A percentile compares a stretch with the other conserved stretches of the same genome.
These are phyloP conservation scores for Erebia ligea DNA, from an alignment of 2,888 invertebrate species.

Conservation along the genomic window DNA sequence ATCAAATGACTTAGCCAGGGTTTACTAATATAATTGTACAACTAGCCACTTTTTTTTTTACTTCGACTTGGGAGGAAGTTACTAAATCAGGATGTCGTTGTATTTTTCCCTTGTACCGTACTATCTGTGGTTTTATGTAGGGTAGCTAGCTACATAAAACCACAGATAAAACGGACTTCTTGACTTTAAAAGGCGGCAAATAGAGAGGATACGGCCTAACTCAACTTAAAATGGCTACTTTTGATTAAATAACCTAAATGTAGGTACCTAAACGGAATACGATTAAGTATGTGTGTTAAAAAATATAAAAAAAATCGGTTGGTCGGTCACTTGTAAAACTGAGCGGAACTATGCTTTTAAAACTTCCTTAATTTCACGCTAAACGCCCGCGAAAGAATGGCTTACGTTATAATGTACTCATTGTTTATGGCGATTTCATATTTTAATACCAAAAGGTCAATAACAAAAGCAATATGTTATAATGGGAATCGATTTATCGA, in stretches of 20 bases:
- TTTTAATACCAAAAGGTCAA: conserved; percentile 14
- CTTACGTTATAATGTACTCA: conserved; percentile 23
- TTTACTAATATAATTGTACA: too few species aligned
- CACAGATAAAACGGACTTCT: not conserved
- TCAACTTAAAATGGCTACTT: too few species aligned
- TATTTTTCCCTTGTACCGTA: not conserved
- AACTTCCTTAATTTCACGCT: conserved; percentile 37
- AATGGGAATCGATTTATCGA: conserved; percentile 1
- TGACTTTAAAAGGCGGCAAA: too few species aligned
- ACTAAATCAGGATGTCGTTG: too few species aligned
- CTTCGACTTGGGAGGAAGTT: too few species aligned
- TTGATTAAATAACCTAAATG: too few species aligned
- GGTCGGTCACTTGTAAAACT: conserved; percentile 10
- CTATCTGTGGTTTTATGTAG: too few species aligned
- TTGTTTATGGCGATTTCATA: conserved; percentile 16
- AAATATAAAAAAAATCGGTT: not conserved
- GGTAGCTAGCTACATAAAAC: not conserved
- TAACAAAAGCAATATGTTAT: conserved; percentile 5
- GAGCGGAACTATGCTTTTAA: conserved; percentile 33
- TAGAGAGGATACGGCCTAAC: too few species aligned
- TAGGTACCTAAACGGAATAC: not conserved
- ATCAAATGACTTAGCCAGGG: too few species aligned
- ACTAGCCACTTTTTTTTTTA: too few species aligned
- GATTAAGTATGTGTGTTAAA: not conserved
- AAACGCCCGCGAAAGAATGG: conserved; percentile 32